Conservation (phyloP, 2,888 invertebrate genomes). For the Drosophila lutescens region DNA sequence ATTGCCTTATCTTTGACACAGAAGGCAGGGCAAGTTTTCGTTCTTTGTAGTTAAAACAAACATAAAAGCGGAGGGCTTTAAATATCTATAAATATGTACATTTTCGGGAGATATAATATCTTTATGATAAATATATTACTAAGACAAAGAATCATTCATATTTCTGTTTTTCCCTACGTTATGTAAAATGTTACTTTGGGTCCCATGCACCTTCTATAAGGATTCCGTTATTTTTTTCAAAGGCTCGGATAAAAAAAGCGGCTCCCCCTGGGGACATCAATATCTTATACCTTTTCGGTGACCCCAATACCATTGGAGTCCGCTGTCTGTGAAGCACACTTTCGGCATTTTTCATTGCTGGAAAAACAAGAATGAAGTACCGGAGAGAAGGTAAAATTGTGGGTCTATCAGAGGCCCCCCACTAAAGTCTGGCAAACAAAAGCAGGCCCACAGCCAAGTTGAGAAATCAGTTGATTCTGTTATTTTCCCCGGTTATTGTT, state of each 20-base stretch:
- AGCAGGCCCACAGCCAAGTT: constrained; percentile 58
- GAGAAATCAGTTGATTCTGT: constrained; percentile 75
- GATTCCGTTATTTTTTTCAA: not conserved
- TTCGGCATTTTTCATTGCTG: constrained; percentile 61
- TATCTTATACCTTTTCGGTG: constrained; percentile 26
- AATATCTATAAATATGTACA: too few species aligned
- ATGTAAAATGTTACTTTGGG: too few species aligned
- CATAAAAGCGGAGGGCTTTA: too few species aligned
- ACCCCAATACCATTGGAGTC: constrained; percentile 42
- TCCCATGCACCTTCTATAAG: constrained; percentile 9
- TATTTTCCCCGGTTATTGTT: constrained; percentile 57
- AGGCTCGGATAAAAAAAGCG: not conserved
- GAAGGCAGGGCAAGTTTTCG: not conserved
- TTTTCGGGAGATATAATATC: not conserved
- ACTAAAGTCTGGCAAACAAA: constrained; percentile 28
- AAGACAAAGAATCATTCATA: too few species aligned
- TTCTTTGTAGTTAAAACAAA: not conserved
- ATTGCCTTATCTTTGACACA: not conserved
- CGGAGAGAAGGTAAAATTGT: constrained; percentile 35
- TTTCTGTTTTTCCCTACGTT: too few species aligned
- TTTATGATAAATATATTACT: too few species aligned
- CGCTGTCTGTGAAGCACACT: constrained; percentile 44
- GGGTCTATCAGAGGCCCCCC: constrained; percentile 13
- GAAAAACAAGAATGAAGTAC: constrained; percentile 20
- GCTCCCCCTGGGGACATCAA: constrained; percentile 30